These are phyloP conservation scores for Aphelocoma californica DNA, from an alignment of 2,797 vertebrate genomes.

Conservation along the genomic window DNA sequence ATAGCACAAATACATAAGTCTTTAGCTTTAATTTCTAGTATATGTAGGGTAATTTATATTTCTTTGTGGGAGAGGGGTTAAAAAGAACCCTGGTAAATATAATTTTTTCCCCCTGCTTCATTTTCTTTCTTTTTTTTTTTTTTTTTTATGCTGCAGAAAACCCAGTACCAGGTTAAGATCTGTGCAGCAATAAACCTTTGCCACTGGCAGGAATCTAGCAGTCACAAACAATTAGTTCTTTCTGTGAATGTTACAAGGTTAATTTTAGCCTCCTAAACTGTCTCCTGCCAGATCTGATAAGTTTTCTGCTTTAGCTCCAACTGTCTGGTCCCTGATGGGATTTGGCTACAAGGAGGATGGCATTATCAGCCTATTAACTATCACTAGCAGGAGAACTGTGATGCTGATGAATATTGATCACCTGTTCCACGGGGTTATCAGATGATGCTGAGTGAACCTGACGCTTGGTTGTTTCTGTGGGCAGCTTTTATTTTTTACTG, in stretches of 20 bases:
- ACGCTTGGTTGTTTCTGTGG: conserved; percentile 24
- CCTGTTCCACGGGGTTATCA: conserved; percentile 45
- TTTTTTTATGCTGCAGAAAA: not conserved
- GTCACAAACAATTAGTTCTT: conserved; percentile 72
- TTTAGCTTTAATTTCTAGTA: not conserved
- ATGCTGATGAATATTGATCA: conserved; percentile 73
- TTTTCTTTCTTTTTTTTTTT: not conserved
- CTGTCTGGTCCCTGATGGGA: conserved; percentile 67
- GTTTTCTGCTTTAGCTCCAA: conserved; percentile 51
- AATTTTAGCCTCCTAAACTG: conserved; percentile 69
- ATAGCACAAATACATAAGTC: not conserved
- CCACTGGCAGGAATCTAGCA: conserved; percentile 57
- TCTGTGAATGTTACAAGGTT: conserved; percentile 67
- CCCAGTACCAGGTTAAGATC: conserved; percentile 17
- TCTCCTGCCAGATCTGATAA: conserved; percentile 69
- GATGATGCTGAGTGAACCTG: conserved; percentile 61
- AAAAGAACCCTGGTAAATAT: not conserved
- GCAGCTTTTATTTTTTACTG: conserved; percentile 27
- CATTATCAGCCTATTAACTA: conserved; percentile 70
- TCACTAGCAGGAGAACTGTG: conserved; percentile 54
- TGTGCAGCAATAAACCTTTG: conserved; percentile 51
- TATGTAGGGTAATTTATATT: not conserved
- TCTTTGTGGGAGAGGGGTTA: not conserved
- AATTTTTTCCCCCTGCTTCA: fast-evolving
- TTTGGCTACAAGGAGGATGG: conserved; percentile 62